Conservation (phyloP, 2,113 vertebrate species). For the Callipepla squamata region DNA sequence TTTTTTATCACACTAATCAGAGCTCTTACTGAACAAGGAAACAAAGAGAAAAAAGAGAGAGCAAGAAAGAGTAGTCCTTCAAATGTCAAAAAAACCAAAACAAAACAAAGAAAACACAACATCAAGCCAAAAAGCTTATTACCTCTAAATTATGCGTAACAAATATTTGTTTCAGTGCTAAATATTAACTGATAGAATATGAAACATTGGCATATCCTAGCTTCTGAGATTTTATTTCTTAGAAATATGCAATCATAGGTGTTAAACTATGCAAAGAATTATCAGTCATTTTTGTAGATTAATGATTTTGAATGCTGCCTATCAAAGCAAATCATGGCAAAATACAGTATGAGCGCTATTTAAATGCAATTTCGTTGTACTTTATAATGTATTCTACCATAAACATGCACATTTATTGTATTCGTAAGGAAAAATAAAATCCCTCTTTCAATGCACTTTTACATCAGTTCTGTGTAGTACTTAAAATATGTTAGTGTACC, state of each 20-base stretch:
- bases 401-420: not conserved
- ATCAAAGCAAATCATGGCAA: not conserved
- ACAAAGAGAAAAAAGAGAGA: too few species aligned
- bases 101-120: not conserved
- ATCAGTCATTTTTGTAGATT: not conserved
- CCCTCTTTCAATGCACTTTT: not conserved
- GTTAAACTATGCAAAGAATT: not conserved
- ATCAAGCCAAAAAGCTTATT: not conserved
- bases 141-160: not conserved
- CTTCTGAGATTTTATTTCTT: not conserved
- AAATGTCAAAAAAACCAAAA: not conserved
- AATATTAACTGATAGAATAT: not conserved
- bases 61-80: not conserved
- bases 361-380: not conserved
- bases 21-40: not conserved
- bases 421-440: slow-evolving; percentile 7
- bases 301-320: not conserved
- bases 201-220: not conserved
- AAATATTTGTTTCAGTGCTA: not conserved
- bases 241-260: not conserved
- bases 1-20: not conserved
- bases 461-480: not conserved
- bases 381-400: not conserved
- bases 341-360: not conserved
- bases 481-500: not conserved